Evolutionary conservation across 2,888 invertebrate genomes (phyloP).

Genomic region (Chymomyza fuscimana): DNA sequence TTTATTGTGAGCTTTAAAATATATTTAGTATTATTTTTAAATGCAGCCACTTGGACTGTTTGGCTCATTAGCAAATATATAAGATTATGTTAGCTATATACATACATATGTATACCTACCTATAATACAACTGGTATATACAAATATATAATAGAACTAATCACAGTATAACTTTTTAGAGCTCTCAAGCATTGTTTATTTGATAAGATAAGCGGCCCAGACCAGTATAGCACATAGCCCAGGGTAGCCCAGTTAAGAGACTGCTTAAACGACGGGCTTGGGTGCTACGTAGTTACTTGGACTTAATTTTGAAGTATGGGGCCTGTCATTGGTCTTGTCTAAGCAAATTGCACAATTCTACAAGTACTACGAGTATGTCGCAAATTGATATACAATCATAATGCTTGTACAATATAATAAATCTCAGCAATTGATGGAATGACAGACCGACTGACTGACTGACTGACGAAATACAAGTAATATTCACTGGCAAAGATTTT

Average conservation of each 20-base stretch:
- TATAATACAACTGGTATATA: neutral
- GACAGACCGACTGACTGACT: neutral
- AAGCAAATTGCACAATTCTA: slow-evolving; percentile 1
- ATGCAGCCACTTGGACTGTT: neutral
- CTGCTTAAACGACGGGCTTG: neutral
- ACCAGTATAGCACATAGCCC: neutral
- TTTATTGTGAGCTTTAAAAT: neutral
- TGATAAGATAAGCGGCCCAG: neutral
- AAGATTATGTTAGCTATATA: neutral
- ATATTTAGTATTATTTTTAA: neutral
- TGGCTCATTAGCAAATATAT: neutral
- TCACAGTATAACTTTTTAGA: neutral
- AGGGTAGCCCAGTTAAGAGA: neutral
- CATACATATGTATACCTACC: neutral
- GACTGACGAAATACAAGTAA: neutral
- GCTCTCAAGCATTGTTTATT: neutral
- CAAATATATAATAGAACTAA: neutral
- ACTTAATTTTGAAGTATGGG: neutral
- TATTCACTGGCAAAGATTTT: neutral
- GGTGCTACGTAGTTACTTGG: neutral
- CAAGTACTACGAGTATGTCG: neutral
- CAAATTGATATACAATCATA: neutral
- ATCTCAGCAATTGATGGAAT: neutral
- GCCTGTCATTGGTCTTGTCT: neutral
- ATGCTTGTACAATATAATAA: neutral